These are phyloP conservation scores for Orussus abietinus DNA, from an alignment of 1,140 invertebrate genomes.

Conservation along the genomic window DNA sequence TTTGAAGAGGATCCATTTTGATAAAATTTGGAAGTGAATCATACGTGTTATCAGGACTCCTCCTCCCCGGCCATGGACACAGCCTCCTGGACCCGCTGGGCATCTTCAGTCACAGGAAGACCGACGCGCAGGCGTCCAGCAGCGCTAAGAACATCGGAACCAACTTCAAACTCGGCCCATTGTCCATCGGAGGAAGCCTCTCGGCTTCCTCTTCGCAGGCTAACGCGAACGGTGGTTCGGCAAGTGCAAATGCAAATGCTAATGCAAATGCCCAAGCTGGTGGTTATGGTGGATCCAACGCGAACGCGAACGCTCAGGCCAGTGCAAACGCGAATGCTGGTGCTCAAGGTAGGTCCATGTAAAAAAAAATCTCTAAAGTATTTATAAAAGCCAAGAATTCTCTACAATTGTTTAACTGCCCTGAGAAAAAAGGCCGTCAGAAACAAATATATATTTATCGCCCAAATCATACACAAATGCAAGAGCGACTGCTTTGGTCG, in stretches of 20 bases:
- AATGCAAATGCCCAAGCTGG: conserved; percentile 8
- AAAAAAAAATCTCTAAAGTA: too few species aligned
- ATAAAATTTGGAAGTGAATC: too few species aligned
- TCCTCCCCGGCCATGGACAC: too few species aligned
- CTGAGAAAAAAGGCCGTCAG: too few species aligned
- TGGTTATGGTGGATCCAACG: background rate
- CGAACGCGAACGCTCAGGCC: conserved; percentile 14
- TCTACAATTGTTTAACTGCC: too few species aligned
- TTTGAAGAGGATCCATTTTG: too few species aligned
- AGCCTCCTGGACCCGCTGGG: conserved; percentile 31
- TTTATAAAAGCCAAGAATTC: too few species aligned
- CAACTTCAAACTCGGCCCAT: conserved; percentile 28
- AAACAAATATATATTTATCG: too few species aligned
- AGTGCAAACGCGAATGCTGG: conserved; percentile 11
- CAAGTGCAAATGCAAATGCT: conserved; percentile 1
- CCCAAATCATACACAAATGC: too few species aligned
- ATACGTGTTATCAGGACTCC: too few species aligned
- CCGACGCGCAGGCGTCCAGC: conserved; percentile 1
- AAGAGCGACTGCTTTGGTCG: too few species aligned
- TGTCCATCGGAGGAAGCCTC: conserved; percentile 14
- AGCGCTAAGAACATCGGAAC: conserved; percentile 14
- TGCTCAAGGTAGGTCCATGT: background rate
- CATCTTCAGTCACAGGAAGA: conserved; percentile 19
- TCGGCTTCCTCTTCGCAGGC: conserved; percentile 16
- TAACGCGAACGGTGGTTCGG: conserved; percentile 16